Evolutionary conservation across 2,113 vertebrate species (phyloP), one percentile per base, ranked within the genome.

Genomic region (Oreochromis niloticus): DNA sequence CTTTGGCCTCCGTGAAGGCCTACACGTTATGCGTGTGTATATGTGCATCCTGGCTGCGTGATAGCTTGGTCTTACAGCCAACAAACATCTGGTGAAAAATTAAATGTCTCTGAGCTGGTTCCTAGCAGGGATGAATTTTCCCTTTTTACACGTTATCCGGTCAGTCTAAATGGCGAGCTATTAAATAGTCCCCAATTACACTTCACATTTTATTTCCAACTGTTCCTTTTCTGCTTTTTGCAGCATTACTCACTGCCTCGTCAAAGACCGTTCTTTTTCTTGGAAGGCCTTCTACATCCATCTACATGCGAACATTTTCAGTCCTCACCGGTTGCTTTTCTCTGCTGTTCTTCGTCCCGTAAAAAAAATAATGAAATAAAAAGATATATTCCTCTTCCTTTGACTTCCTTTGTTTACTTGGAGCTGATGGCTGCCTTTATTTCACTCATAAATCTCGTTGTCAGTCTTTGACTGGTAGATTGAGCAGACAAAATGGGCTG

Each of bases 371-470:
- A 84, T 89, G 4, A 81, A 88, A 91, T 59, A 88, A 89, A 81
- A 89, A 87, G 61, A 79, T 86, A 83, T 75, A 87, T 92, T 54
- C 84, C 52, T 81, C 88, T 88, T 92, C 85, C 73, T 88, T 81
- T 55, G 81, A 87, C 91, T 89, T 85, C 66, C 14, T 57, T 89
- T 93, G 93, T 93, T 95, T 93, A 94, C 94, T 84, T 56, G 8
- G 50, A 86, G 82, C 88, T 84, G 36, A 86, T 86, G 80, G 91
- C 63, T 85, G 90, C 81, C 80, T 92, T 95, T 94, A 94, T 94
- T 93, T 94, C 63, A n/a, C 85, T 83, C 89, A 94, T 95, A 93
- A 94, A 95, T 96, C 94, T 95, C 34, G 16, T 83, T 93, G 91
- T 92, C 92, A 88, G 87, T 79, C 80, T 87, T 73, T 73, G 87